Percentiles rank a stretch among this genome's conserved stretches.
Conservation (phyloP, 1,140 invertebrate genomes). For the Drosophila mayri region DNA sequence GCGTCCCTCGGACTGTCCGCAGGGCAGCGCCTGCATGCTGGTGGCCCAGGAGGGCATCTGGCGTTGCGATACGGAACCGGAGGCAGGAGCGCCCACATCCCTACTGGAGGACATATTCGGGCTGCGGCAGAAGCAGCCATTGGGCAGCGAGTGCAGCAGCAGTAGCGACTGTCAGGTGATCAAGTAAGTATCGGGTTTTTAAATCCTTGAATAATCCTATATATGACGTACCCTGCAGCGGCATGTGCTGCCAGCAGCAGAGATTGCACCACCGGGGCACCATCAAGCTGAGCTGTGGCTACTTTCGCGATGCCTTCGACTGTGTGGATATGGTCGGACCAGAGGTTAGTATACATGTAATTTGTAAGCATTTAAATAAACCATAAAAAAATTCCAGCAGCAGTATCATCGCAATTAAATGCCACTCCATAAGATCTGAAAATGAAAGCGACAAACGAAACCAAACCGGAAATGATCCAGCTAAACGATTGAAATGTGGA, state of each 20-base stretch:
- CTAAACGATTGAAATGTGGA: conserved; percentile 31
- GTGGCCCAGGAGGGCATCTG: conserved; percentile 88
- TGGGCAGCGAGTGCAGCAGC: conserved; percentile 93
- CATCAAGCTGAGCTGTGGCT: conserved; percentile 93
- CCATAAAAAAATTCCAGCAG: not conserved
- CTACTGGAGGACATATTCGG: conserved; percentile 57
- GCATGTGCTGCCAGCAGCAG: conserved; percentile 95
- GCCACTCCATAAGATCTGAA: not conserved
- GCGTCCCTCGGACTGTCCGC: conserved; percentile 90
- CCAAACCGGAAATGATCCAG: conserved; percentile 9
- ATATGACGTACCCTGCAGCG: conserved; percentile 83
- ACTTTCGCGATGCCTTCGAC: conserved; percentile 95
- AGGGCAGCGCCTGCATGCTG: conserved; percentile 89
- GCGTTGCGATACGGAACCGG: conserved; percentile 88
- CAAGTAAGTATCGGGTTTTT: conserved; percentile 65
- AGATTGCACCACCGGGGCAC: conserved; percentile 91
- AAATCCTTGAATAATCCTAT: not conserved
- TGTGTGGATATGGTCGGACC: conserved; percentile 89
- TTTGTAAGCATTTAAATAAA: not conserved
- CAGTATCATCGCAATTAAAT: conserved; percentile 52
- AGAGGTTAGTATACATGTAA: conserved; percentile 30
- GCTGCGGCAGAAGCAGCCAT: conserved; percentile 87
- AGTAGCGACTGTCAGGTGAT: conserved; percentile 94
- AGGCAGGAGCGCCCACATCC: conserved; percentile 14
- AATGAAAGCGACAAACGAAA: conserved; percentile 3